These are phyloP conservation scores for Microplitis mediator DNA, from an alignment of 1,140 invertebrate species.

Conservation along the genomic window DNA sequence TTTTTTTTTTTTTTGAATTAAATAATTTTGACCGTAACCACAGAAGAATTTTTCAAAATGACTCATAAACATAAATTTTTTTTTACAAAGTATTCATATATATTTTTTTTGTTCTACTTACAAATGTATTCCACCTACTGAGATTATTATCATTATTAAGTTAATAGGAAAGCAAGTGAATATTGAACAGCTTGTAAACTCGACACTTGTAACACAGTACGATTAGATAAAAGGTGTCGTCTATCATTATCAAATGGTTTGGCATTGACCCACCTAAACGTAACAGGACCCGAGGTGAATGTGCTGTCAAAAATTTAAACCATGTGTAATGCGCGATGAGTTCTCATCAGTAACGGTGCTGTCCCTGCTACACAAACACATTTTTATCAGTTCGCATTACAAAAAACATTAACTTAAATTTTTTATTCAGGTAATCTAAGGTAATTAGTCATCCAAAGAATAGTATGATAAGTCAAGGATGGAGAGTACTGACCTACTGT, in stretches of 20 bases:
- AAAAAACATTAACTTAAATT: conserved; percentile 1
- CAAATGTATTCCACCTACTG: too few species aligned
- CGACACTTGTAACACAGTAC: too few species aligned
- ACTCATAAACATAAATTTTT: too few species aligned
- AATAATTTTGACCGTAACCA: too few species aligned
- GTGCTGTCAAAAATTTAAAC: conserved; percentile 24
- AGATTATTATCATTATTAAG: too few species aligned
- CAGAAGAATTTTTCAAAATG: too few species aligned
- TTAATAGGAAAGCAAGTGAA: too few species aligned
- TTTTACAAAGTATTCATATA: too few species aligned
- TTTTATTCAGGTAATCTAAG: conserved; percentile 13
- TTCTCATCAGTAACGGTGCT: conserved; percentile 16
- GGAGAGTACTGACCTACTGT: conserved; percentile 7
- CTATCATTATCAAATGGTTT: background rate
- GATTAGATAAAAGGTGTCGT: too few species aligned
- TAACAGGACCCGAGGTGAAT: conserved; percentile 21
- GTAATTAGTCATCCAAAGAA: conserved; percentile 2
- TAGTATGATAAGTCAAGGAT: conserved; percentile 36
- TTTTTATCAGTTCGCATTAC: background rate
- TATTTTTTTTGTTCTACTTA: too few species aligned
- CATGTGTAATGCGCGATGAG: background rate
- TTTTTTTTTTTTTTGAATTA: too few species aligned
- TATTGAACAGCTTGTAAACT: too few species aligned
- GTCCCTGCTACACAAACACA: background rate
- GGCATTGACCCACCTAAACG: conserved; percentile 4